Conservation (phyloP, 1,140 invertebrate species). For the Theocolax elegans region DNA sequence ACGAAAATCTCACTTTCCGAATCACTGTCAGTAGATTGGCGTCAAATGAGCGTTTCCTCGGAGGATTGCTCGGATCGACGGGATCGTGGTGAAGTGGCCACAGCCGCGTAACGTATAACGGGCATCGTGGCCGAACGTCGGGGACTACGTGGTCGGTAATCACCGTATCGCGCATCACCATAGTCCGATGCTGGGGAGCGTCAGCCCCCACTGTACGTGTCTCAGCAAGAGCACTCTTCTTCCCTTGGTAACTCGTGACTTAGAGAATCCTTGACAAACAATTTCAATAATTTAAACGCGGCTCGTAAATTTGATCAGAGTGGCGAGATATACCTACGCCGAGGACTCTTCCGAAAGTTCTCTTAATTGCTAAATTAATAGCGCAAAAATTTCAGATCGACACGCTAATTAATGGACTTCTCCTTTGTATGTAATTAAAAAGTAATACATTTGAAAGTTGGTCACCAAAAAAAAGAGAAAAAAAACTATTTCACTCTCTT, state of each 20-base stretch:
- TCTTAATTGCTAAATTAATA: slow-evolving; percentile 22
- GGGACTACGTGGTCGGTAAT: slow-evolving; percentile 27
- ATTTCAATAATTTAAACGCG: no score
- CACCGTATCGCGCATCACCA: slow-evolving; percentile 5
- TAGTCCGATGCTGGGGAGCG: slow-evolving; percentile 43
- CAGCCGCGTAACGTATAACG: slow-evolving; percentile 38
- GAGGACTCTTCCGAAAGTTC: slow-evolving; percentile 51
- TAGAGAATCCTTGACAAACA: slow-evolving; percentile 57
- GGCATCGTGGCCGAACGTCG: slow-evolving; percentile 52
- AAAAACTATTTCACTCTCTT: no score
- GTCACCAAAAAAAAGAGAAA: neutral
- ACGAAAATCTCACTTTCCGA: no score
- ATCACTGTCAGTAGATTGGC: no score
- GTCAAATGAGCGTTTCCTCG: slow-evolving; percentile 55
- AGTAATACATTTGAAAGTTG: neutral
- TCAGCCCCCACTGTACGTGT: slow-evolving; percentile 55
- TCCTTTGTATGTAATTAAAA: no score
- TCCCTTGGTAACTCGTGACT: slow-evolving; percentile 53
- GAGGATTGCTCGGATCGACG: slow-evolving; percentile 45
- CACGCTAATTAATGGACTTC: slow-evolving; percentile 11
- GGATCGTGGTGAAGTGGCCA: slow-evolving; percentile 9
- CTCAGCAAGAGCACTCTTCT: slow-evolving; percentile 62
- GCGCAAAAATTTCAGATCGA: slow-evolving; percentile 13
- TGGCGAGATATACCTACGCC: no score
- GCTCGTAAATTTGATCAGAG: no score